A percentile compares a stretch with the other conserved stretches of the same genome.
Evolutionary conservation across 2,797 vertebrate species (phyloP).

Genomic region (Coregonus ussuriensis): DNA sequence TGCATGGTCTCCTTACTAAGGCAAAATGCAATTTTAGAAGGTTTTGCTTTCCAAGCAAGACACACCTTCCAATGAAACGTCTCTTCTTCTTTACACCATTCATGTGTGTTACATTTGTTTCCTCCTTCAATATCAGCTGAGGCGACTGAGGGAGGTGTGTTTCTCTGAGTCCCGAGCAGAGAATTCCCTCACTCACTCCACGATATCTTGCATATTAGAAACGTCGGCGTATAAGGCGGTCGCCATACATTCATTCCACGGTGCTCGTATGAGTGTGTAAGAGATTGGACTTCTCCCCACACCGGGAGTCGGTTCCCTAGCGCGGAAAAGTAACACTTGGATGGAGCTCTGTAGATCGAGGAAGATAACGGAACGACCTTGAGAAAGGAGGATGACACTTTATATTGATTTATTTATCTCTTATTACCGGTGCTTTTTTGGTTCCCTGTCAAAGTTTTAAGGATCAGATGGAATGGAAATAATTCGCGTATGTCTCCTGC

Average conservation of each 20-base stretch:
- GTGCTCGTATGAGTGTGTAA: constrained; percentile 23
- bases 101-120: constrained; percentile 40
- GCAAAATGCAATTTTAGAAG: constrained; percentile 1
- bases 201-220: constrained; percentile 69
- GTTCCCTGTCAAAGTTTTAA: constrained; percentile 28
- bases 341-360: constrained; percentile 55
- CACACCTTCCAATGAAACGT: constrained; percentile 35
- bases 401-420: constrained; percentile 10
- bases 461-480: constrained; percentile 72
- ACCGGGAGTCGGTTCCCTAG: constrained; percentile 11
- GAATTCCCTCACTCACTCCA: constrained; percentile 55
- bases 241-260: constrained; percentile 49
- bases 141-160: constrained; percentile 76
- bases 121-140: constrained; percentile 73
- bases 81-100: constrained; percentile 10
- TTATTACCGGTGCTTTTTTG: neutral
- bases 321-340: constrained; percentile 38
- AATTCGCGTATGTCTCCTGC: constrained; percentile 42
- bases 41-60: constrained; percentile 23
- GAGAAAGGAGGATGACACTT: constrained; percentile 20
- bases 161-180: constrained; percentile 46
- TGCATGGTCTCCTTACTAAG: neutral
- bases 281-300: constrained; percentile 17
- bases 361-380: constrained; percentile 32
- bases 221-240: constrained; percentile 54